Conservation (phyloP, 2,113 vertebrate species). For the Amphilophus citrinellus region DNA sequence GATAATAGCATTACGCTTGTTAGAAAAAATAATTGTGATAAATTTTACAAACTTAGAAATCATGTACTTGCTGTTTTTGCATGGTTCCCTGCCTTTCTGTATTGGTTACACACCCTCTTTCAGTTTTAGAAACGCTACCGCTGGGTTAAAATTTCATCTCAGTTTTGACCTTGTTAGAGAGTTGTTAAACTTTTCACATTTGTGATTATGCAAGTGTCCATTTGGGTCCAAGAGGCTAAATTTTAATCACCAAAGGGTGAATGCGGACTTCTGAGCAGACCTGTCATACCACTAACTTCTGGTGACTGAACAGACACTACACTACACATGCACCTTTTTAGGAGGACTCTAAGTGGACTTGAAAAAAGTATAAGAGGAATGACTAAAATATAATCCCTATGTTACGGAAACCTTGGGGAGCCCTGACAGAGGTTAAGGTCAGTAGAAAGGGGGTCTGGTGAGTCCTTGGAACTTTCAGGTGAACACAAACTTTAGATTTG, state of each 20-base stretch:
- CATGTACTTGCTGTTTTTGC: neutral
- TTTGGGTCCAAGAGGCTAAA: neutral
- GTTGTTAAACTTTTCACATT: neutral
- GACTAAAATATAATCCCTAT: neutral
- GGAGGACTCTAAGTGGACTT: neutral
- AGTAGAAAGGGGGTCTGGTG: neutral
- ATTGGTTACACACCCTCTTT: constrained; percentile 10
- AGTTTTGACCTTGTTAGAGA: neutral
- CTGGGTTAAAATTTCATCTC: constrained; percentile 48
- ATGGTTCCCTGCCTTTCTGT: neutral
- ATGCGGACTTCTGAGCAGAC: neutral
- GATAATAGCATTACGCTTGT: constrained; percentile 16
- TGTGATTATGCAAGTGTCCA: neutral
- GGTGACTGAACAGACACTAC: neutral
- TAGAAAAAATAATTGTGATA: constrained; percentile 26
- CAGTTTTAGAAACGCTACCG: constrained; percentile 35
- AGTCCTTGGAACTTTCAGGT: neutral
- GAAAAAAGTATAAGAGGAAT: neutral
- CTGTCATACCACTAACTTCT: neutral
- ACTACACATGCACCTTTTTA: neutral
- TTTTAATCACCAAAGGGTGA: neutral
- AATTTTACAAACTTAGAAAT: constrained; percentile 11
- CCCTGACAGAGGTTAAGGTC: neutral
- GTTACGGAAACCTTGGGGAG: neutral
- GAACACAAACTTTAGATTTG: neutral